These are phyloP conservation scores for Strigamia transsilvanica DNA, from an alignment of 2,888 invertebrate species.

Conservation along the genomic window DNA sequence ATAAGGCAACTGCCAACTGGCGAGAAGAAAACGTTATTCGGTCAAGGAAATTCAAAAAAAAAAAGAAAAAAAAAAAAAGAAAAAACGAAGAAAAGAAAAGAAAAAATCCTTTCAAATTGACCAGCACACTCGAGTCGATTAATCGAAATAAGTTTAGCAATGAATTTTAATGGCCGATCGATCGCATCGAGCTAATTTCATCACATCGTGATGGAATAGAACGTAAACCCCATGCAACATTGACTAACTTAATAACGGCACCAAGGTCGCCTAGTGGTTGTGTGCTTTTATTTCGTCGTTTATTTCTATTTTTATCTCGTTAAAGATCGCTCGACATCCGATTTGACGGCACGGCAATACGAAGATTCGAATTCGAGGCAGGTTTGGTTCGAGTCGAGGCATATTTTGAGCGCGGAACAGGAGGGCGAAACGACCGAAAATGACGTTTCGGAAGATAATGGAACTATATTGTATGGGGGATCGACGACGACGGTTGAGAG, in stretches of 20 bases:
- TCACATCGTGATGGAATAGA: not conserved
- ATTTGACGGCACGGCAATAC: not conserved
- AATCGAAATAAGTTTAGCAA: not conserved
- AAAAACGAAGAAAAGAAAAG: not conserved
- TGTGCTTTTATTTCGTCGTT: not conserved
- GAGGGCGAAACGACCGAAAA: not conserved
- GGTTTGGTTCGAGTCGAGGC: not conserved
- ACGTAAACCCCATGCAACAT: slow-evolving; percentile 22
- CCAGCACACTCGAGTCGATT: not conserved
- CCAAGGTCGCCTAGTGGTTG: not conserved
- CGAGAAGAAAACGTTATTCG: not conserved
- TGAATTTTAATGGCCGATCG: slow-evolving; percentile 35
- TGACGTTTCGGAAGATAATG: not conserved
- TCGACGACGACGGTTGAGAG: not conserved
- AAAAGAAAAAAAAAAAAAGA: not conserved
- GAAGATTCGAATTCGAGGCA: not conserved
- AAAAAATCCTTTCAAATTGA: not conserved
- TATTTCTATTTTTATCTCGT: slow-evolving; percentile 18
- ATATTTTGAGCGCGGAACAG: not conserved
- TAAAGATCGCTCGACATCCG: not conserved
- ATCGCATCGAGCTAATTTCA: not conserved
- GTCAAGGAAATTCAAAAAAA: too few relatives aligned
- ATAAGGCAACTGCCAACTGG: not conserved
- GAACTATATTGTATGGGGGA: not conserved
- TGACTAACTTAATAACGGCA: slow-evolving; percentile 1